These are phyloP conservation scores for Tetrao urogallus DNA, from an alignment of 2,113 vertebrate species.

Conservation along the genomic window DNA sequence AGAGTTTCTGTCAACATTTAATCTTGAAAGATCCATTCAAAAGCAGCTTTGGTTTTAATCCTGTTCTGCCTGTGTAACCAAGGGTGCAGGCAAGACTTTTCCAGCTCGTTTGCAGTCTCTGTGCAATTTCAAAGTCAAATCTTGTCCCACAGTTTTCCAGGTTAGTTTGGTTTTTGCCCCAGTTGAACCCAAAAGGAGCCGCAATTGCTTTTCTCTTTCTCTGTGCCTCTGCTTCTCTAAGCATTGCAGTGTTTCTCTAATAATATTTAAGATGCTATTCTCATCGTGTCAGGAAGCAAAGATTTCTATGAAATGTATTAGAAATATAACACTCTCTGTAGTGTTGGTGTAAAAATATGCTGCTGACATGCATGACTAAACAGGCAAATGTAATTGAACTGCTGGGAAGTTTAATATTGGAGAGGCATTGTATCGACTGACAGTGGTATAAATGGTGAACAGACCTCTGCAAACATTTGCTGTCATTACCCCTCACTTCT, in stretches of 20 bases:
- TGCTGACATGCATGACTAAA: background rate
- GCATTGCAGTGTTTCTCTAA: background rate
- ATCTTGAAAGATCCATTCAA: background rate
- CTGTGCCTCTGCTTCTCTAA: background rate
- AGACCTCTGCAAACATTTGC: conserved; percentile 16
- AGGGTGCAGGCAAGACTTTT: background rate
- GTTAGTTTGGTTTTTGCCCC: background rate
- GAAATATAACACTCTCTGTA: background rate
- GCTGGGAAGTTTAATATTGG: conserved; percentile 41
- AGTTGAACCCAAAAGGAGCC: background rate
- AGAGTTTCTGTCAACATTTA: conserved; percentile 1
- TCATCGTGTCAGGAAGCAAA: background rate
- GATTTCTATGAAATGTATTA: background rate
- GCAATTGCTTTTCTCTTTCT: background rate
- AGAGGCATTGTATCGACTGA: conserved; percentile 29
- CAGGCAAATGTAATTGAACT: conserved; percentile 36
- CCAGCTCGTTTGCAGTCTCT: background rate
- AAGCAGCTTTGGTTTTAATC: background rate
- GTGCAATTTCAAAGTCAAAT: background rate
- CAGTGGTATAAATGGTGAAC: conserved; percentile 1
- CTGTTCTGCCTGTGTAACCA: background rate
- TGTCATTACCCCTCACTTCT: background rate
- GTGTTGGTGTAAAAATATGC: conserved; percentile 12
- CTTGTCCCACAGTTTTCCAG: background rate
- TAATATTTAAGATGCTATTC: background rate